Base-by-base conservation (phyloP, 2,888 invertebrate genomes). In the Agonopterix subpropinquella region DNA sequence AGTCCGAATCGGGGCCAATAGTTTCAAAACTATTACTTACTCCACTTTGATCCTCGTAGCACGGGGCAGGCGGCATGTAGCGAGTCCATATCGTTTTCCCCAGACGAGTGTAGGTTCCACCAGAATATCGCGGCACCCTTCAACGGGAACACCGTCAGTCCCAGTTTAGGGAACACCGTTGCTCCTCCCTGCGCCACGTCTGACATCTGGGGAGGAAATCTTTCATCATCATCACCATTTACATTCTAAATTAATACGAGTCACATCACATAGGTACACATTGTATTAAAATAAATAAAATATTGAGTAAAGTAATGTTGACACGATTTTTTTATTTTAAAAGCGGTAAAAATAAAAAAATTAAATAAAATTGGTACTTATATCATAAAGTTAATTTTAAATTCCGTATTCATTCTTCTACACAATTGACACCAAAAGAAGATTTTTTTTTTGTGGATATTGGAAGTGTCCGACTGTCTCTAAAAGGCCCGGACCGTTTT, bases 61-160 rank as follows among this genome's bases (percentile, higher is more conserved):
- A 99, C 98, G 0, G 99, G 99, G 80, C 99, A 99, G 47, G 98
- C 98, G 1, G 98, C 98, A 87, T 99, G 99, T 50, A 98, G 88
- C 1, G 98, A 99, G 61, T 93, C 90, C 59, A 92, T 91, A 86
- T 99, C 96, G 4, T 98, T 98, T 62, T 97, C 96, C 0, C 98
- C 98, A 57, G 93, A 96, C 4, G 93, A 92, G 77, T 95, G 93
- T 56, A 99, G 90, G 86, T 99, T 99, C 76, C 94, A 92, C 99
- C 99, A 99, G 85, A 97, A 98, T 2, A 96, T 96, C 8, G 98
- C 98, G 11, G 96, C 91, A 10, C 97, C 95, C 82, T 95, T 96
- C 66, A 91, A 91, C 0, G 99, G 99, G 91, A 93, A 95, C 48
- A 99, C 81, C 18, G 96, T 92, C 36, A 95, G 90, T 11, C 94